phyloP scores from a whole-genome alignment of 2,888 invertebrate species.

The Oligia strigilis region DNA sequence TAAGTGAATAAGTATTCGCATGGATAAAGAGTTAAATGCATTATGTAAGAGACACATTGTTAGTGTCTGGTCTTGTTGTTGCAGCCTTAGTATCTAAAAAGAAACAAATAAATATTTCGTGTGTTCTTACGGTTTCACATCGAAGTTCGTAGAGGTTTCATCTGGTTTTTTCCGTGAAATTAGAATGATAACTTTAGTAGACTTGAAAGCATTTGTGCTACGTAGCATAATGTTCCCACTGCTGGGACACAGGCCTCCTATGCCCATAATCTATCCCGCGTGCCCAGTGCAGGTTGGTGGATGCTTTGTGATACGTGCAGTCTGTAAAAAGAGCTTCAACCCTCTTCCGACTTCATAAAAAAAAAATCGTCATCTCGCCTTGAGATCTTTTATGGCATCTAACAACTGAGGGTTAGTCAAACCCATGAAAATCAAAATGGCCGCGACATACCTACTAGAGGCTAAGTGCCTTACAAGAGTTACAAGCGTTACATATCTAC shows the following conservation, averaged over 20 bases:
- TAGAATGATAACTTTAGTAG: background rate
- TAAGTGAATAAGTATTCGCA: slow-evolving; percentile 28
- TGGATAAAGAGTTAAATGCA: slow-evolving; percentile 16
- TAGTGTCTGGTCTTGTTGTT: slow-evolving; percentile 11
- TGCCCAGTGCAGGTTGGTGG: too few species aligned
- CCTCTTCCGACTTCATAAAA: background rate
- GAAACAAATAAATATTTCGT: slow-evolving; percentile 1
- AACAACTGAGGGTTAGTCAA: background rate
- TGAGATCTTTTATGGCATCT: background rate
- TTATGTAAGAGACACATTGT: slow-evolving; percentile 26
- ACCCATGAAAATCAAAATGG: too few species aligned
- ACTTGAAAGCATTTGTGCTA: background rate
- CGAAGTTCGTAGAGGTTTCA: background rate
- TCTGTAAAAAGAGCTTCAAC: background rate
- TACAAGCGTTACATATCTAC: background rate
- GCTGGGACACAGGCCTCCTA: too few species aligned
- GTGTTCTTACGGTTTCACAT: background rate
- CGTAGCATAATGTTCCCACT: too few species aligned
- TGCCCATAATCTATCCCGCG: too few species aligned
- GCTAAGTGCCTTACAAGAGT: background rate
- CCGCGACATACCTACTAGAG: background rate
- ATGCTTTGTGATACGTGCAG: too few species aligned
- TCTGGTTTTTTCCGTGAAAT: background rate
- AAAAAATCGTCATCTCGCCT: background rate
- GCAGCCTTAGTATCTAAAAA: background rate